phyloP scores from a whole-genome alignment of 2,888 invertebrate species.

The Nymphalis polychloros region DNA sequence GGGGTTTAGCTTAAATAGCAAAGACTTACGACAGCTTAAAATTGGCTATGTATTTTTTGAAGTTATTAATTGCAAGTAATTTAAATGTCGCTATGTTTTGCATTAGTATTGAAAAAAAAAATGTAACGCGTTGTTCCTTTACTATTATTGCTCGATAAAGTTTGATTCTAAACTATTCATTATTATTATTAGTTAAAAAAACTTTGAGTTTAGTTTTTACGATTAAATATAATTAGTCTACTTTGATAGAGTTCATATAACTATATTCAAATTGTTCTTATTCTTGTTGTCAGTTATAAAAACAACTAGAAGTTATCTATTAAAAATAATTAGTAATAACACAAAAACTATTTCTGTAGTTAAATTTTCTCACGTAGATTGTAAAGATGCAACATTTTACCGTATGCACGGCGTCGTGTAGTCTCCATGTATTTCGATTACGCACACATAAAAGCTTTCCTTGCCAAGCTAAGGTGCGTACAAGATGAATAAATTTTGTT shows the following conservation, averaged over 20 bases:
- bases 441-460: constrained; percentile 19
- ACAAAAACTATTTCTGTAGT: neutral
- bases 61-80: too few relatives aligned
- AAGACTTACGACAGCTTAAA: neutral
- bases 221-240: too few relatives aligned
- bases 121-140: too few relatives aligned
- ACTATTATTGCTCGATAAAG: too few relatives aligned
- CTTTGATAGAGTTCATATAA: too few relatives aligned
- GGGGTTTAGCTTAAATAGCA: neutral
- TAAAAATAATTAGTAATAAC: neutral
- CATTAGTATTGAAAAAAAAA: too few relatives aligned
- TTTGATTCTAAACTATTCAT: too few relatives aligned
- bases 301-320: neutral
- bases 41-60: too few relatives aligned
- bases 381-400: constrained; percentile 12
- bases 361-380: constrained; percentile 12
- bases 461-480: constrained; percentile 12
- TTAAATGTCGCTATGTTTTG: too few relatives aligned
- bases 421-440: constrained; percentile 48
- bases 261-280: too few relatives aligned
- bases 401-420: constrained; percentile 52
- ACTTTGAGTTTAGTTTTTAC: too few relatives aligned
- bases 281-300: neutral
- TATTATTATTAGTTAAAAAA: too few relatives aligned
- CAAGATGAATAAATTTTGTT: neutral